phyloP scores from a whole-genome alignment of 1,140 invertebrate species.

The Sarcophaga peregrina region DNA sequence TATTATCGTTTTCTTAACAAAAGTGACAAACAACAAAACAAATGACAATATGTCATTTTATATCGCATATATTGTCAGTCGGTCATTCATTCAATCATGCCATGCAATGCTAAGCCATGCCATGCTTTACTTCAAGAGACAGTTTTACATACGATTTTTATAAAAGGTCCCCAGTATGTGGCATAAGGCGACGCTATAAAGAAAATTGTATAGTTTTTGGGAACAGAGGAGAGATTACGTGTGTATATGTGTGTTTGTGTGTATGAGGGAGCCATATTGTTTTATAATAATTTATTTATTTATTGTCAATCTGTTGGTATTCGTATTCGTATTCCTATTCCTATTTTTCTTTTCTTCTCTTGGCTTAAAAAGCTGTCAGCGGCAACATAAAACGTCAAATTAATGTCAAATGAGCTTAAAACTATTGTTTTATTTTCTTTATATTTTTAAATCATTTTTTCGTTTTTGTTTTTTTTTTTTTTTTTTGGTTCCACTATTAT shows the following conservation, averaged over 20 bases:
- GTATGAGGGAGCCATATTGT: not conserved
- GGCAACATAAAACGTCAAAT: constrained; percentile 42
- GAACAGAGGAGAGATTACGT: no score
- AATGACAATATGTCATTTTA: no score
- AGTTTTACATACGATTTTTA: no score
- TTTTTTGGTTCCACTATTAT: no score
- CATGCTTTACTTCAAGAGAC: no score
- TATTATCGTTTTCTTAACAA: not conserved
- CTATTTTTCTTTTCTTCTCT: no score
- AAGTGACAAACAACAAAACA: not conserved
- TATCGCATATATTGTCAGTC: no score
- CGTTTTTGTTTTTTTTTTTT: no score
- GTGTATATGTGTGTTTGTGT: not conserved
- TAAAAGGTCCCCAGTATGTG: no score
- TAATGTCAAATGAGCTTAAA: constrained; percentile 39
- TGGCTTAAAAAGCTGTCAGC: not conserved
- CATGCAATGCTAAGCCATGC: not conserved
- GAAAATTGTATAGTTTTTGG: not conserved
- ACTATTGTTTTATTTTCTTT: not conserved
- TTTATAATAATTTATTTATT: not conserved
- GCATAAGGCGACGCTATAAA: not conserved
- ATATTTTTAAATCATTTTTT: not conserved
- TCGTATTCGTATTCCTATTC: no score
- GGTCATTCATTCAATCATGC: not conserved
- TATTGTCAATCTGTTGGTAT: constrained; percentile 14